Percentiles rank a stretch among this genome's conserved stretches.
Conservation (phyloP, 2,113 vertebrate species). For the Candoia aspera region DNA sequence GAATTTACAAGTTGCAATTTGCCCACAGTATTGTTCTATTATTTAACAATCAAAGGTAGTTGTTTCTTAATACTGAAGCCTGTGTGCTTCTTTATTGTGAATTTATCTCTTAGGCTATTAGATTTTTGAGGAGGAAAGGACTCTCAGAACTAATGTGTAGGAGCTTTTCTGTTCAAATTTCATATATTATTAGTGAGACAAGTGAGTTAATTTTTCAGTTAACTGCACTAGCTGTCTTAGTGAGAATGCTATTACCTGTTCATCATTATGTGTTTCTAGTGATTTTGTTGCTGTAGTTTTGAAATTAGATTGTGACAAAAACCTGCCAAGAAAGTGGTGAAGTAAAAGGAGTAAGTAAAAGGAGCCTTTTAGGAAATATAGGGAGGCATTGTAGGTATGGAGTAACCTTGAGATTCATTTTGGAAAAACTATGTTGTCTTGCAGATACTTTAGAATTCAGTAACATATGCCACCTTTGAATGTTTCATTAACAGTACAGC, state of each 20-base stretch:
- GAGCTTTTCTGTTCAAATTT: neutral
- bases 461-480: neutral
- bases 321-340: neutral
- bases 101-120: neutral
- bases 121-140: neutral
- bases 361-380: neutral
- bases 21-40: neutral
- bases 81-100: neutral
- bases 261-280: neutral
- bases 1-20: neutral
- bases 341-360: neutral
- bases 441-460: neutral
- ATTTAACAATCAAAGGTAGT: neutral
- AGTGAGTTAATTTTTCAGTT: neutral
- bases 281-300: neutral
- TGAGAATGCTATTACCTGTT: conserved; percentile 7
- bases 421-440: neutral
- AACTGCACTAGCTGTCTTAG: neutral
- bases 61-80: neutral
- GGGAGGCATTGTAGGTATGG: neutral
- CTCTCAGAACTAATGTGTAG: neutral
- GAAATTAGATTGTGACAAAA: neutral
- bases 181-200: neutral
- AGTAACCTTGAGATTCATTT: neutral
- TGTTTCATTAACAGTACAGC: neutral